phyloP scores from a whole-genome alignment of 2,888 invertebrate species.

The Hypomecis punctinalis region DNA sequence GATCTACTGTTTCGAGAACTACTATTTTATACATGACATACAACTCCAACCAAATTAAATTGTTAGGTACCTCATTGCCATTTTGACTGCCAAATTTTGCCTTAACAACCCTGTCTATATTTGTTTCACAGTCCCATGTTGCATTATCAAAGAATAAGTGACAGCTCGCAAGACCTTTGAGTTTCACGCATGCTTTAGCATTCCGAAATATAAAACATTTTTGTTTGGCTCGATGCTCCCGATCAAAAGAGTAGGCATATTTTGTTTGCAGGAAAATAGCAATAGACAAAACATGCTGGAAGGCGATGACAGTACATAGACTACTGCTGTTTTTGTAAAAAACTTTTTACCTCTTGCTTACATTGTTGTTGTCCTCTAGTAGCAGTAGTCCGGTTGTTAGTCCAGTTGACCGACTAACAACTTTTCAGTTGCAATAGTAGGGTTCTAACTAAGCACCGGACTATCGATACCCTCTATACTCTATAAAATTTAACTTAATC shows the following conservation, averaged over 20 bases:
- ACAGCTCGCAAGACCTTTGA: conserved; percentile 38
- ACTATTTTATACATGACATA: too few species aligned
- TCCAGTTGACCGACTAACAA: too few species aligned
- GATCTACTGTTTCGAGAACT: too few species aligned
- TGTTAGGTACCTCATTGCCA: too few species aligned
- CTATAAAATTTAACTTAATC: too few species aligned
- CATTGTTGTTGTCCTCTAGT: too few species aligned
- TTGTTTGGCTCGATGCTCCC: conserved; percentile 30
- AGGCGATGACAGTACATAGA: background rate
- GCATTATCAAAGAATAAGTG: conserved; percentile 36
- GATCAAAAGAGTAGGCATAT: conserved; percentile 36
- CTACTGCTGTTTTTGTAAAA: background rate
- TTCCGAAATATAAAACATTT: conserved; percentile 34
- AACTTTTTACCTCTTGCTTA: too few species aligned
- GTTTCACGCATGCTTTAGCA: conserved; percentile 40
- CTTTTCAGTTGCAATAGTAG: too few species aligned
- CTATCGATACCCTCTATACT: too few species aligned
- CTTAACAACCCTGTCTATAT: background rate
- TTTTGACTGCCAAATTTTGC: background rate
- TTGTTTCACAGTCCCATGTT: conserved; percentile 1
- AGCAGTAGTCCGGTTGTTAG: too few species aligned
- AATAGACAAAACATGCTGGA: conserved; percentile 22
- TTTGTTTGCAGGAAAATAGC: conserved; percentile 40
- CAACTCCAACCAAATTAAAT: too few species aligned
- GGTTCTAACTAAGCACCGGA: too few species aligned